Percentiles rank a stretch among this genome's conserved stretches.
Conservation (phyloP, 1,140 invertebrate genomes). For the Aphidius gifuensis region DNA sequence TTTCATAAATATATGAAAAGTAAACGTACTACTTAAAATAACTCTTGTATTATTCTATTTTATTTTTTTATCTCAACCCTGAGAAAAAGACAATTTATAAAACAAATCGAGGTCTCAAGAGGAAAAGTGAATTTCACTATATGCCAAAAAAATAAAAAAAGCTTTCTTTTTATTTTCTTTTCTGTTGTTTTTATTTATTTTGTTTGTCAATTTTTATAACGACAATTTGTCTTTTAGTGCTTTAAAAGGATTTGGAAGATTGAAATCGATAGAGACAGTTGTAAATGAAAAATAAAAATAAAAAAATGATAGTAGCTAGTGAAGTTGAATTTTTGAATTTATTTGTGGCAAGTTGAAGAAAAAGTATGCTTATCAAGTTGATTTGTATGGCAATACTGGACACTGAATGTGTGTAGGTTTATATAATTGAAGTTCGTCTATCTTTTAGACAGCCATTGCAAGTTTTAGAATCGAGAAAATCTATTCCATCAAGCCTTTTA, state of each 20-base stretch:
- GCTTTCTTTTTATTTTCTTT: background rate
- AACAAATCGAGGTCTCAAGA: conserved; percentile 8
- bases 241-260: too few species aligned
- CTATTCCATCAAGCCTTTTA: background rate
- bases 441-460: conserved; percentile 33
- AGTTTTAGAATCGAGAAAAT: conserved; percentile 2
- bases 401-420: conserved; percentile 20
- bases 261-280: too few species aligned
- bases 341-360: conserved; percentile 27
- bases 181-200: conserved; percentile 1
- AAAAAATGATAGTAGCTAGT: too few species aligned
- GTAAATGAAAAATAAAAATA: too few species aligned
- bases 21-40: conserved; percentile 12
- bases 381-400: conserved; percentile 4
- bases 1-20: conserved; percentile 17
- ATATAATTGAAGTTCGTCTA: conserved; percentile 44
- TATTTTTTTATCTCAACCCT: too few species aligned
- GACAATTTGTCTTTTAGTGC: too few species aligned
- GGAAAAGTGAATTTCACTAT: conserved; percentile 11
- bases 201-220: conserved; percentile 6
- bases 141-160: conserved; percentile 4
- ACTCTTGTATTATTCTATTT: background rate
- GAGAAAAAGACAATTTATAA: background rate
- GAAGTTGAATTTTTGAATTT: conserved; percentile 21
- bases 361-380: too few species aligned